Conservation (phyloP, 2,113 vertebrate species). For the Cebus imitator region DNA sequence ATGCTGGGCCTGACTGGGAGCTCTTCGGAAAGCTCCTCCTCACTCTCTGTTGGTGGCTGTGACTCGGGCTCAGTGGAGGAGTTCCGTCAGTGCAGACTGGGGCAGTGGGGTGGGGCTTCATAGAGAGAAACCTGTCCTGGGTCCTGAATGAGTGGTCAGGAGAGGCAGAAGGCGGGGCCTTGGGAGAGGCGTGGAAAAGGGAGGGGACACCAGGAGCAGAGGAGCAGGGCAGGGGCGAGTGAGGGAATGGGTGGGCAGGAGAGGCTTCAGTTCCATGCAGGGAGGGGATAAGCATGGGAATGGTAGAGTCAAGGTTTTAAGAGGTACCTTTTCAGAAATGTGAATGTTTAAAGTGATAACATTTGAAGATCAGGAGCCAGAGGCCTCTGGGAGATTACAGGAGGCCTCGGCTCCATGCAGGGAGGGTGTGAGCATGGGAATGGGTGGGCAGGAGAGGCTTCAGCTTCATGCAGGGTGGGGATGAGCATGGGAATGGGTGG, state of each 20-base stretch:
- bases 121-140: background rate
- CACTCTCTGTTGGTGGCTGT: background rate
- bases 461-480: too few species aligned
- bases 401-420: background rate
- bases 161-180: background rate
- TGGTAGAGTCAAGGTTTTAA: background rate
- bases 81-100: background rate
- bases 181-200: background rate
- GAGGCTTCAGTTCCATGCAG: background rate
- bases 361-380: background rate
- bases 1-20: background rate
- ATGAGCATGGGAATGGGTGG: background rate
- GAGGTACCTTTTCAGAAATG: background rate
- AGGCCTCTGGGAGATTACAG: background rate
- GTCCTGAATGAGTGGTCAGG: too few species aligned
- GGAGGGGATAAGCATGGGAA: background rate
- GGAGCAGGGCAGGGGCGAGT: too few species aligned
- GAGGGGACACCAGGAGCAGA: background rate
- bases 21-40: background rate
- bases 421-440: background rate
- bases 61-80: background rate
- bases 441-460: background rate
- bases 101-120: background rate
- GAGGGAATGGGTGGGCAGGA: too few species aligned
- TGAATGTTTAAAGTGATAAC: background rate